Base-by-base conservation (phyloP, 2,113 vertebrate species). In the Haliaeetus leucogaster region DNA sequence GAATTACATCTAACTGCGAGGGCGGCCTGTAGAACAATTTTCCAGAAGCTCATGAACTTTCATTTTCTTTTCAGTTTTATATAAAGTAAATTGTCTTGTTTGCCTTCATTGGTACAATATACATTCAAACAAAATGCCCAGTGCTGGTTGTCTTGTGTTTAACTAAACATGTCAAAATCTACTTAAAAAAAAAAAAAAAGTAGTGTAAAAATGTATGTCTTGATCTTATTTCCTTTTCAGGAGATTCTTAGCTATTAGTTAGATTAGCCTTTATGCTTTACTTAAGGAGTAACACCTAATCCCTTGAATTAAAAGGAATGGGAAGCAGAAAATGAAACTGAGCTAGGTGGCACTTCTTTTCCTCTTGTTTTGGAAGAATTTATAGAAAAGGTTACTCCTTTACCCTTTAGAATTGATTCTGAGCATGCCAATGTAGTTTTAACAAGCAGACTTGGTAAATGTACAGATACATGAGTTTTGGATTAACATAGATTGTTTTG, bases 211-310 rank as follows among this genome's bases (percentile, higher is more conserved):
- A 52, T 72, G 56, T 92, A 90, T 89, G 53, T 85, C 56, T 88
- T 74, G 59, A 32, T 79, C 29, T 78, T 83, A 53, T 71, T 81
- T 76, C 43, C 58, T 93, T 78, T 65, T 56, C 20, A 80, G 85
- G 55, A 86, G 47, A 86, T 91, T 90, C 59, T 72, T 65, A 58
- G 8, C 47, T 91, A 48, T 87, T 32, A 11, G 45, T 82, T 95
- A 82, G 82, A 83, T 95, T 92, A 88, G 72, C 55, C 71, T 63
- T 21, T 67, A 22, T 85, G 38, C 30, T 30, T 87, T 78, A 96
- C 38, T 92, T 97, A 84, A 91, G 90, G 70, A 95, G 62, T 86
- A 94, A 22, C 27, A 65, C 76, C 19, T 48, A 92, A 87, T 88
- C 32, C 42, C 59, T 93, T 96, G 67, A 86, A 67, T 84, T 40